Percentiles rank a stretch among this genome's conserved stretches.
These are phyloP conservation scores for Theropithecus gelada DNA, from an alignment of 2,113 vertebrate species.

Conservation along the genomic window DNA sequence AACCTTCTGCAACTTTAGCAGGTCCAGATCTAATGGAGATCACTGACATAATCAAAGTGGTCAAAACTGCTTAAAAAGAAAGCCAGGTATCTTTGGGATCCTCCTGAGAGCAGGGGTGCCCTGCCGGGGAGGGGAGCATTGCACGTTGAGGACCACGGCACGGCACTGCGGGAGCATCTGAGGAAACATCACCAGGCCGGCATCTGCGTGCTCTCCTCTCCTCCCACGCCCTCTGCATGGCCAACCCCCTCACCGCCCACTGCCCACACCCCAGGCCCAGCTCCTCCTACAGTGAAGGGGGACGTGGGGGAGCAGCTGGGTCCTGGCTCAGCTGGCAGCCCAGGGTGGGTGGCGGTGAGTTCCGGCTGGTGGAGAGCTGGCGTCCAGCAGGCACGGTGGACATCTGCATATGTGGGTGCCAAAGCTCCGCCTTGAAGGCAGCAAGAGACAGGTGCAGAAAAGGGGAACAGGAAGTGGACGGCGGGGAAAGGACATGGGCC, in stretches of 20 bases:
- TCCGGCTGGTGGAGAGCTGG: too few species aligned
- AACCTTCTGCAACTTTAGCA: background rate
- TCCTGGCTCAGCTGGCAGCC: background rate
- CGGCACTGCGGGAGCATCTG: too few species aligned
- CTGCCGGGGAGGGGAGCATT: too few species aligned
- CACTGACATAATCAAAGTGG: too few species aligned
- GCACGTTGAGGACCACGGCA: too few species aligned
- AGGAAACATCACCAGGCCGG: too few species aligned
- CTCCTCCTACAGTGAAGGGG: background rate
- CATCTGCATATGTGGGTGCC: background rate
- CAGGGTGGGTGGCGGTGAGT: accelerated
- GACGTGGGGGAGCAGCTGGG: background rate
- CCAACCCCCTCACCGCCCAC: background rate
- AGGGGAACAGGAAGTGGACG: background rate
- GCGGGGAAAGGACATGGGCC: background rate
- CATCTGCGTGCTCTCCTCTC: background rate
- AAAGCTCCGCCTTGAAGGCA: background rate
- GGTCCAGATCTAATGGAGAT: background rate
- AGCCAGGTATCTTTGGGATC: background rate
- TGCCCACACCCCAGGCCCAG: background rate
- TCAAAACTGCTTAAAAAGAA: background rate
- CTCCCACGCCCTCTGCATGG: background rate
- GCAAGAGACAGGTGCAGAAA: background rate
- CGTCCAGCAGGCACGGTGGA: background rate
- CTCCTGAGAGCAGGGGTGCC: too few species aligned